Percentiles rank a stretch among this genome's conserved stretches.
These are phyloP conservation scores for Xestia sexstrigata DNA, from an alignment of 2,888 invertebrate species.

Conservation along the genomic window DNA sequence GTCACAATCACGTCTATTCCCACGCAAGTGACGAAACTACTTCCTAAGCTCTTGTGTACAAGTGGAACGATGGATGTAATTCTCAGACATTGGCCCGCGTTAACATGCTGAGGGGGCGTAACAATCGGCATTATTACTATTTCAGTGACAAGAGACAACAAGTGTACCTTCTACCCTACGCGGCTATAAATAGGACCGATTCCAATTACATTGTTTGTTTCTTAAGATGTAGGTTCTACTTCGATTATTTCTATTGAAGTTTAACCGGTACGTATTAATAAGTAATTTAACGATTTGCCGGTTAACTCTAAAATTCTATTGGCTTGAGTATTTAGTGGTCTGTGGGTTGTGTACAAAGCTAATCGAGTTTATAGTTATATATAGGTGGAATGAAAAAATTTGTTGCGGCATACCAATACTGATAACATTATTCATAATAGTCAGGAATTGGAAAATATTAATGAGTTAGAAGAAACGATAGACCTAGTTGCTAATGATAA, in stretches of 20 bases:
- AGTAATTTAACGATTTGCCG: slow-evolving; percentile 28
- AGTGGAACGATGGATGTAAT: slow-evolving; percentile 52
- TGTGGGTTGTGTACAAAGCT: neutral
- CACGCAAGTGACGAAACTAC: slow-evolving; percentile 18
- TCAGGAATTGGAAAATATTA: neutral
- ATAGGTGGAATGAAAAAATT: neutral
- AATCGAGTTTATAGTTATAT: neutral
- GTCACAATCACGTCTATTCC: neutral
- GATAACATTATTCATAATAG: too few species aligned
- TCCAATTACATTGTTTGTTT: slow-evolving; percentile 52
- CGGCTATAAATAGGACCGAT: slow-evolving; percentile 35
- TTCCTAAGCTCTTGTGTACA: slow-evolving; percentile 26
- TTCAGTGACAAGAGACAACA: slow-evolving; percentile 43
- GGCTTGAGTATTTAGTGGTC: neutral
- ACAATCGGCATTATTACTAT: slow-evolving; percentile 52
- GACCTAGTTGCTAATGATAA: neutral
- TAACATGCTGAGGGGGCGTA: slow-evolving; percentile 41
- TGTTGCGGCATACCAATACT: neutral
- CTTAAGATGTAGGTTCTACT: slow-evolving; percentile 35
- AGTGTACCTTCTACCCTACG: slow-evolving; percentile 44
- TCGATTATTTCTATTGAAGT: slow-evolving; percentile 26
- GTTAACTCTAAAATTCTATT: slow-evolving; percentile 23
- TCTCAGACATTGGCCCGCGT: slow-evolving; percentile 35
- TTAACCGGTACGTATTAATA: slow-evolving; percentile 22
- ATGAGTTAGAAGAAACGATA: neutral